A percentile compares a stretch with the other conserved stretches of the same genome.
Conservation (phyloP, 2,113 vertebrate species). For the Pterocles gutturalis region DNA sequence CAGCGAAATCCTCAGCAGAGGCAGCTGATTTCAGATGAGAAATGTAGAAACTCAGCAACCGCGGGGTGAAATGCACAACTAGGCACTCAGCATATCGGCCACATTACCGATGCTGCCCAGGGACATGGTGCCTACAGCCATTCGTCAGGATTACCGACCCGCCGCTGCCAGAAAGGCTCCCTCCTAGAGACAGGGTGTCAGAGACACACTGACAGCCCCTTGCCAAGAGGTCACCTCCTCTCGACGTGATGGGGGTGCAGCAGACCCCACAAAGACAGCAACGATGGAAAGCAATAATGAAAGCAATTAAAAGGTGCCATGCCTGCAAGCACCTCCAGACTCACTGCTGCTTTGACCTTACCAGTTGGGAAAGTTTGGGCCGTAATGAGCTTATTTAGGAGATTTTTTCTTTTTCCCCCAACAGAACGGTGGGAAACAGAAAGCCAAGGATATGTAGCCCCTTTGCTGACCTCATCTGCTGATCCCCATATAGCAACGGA, state of each 20-base stretch:
- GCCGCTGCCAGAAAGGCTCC: not conserved
- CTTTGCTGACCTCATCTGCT: not conserved
- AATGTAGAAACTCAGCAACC: not conserved
- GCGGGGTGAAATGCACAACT: accelerated
- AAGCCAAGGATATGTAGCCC: not conserved
- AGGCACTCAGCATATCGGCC: not conserved
- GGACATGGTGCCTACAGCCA: not conserved
- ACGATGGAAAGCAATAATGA: not conserved
- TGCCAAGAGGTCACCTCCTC: not conserved
- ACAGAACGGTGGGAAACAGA: not conserved
- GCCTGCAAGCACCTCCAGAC: not conserved
- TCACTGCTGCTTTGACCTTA: not conserved
- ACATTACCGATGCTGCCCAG: not conserved
- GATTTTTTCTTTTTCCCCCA: not conserved
- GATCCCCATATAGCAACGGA: not conserved
- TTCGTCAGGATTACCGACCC: not conserved
- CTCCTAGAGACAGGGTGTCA: not conserved
- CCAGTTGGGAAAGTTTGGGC: not conserved
- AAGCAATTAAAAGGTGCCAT: not conserved
- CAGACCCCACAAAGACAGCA: not conserved
- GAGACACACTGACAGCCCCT: not conserved
- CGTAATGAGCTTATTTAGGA: not conserved
- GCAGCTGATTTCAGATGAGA: not conserved
- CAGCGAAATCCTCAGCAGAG: not conserved
- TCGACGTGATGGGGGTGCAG: accelerated